Percentiles rank a stretch among this genome's conserved stretches.
Evolutionary conservation across 2,888 invertebrate species (phyloP).

Genomic region (Eumacrocentrus americanus): DNA sequence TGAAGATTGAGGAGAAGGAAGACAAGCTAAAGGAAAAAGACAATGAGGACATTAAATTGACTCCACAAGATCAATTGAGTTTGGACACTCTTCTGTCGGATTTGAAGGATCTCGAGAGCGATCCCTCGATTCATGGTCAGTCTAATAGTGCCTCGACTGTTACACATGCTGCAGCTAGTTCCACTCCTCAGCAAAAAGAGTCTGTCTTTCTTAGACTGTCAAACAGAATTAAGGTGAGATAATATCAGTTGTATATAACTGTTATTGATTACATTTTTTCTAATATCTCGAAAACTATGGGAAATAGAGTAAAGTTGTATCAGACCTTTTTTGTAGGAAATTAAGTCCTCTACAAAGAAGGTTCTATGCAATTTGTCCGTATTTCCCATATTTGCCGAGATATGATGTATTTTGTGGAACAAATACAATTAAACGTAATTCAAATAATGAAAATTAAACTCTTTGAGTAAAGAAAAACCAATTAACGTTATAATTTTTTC

Average conservation of each 20-base stretch:
- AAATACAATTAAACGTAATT: neutral
- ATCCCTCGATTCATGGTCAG: constrained; percentile 38
- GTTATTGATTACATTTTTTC: too few species aligned
- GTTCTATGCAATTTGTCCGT: too few species aligned
- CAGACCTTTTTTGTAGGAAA: too few species aligned
- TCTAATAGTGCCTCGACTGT: constrained; percentile 58
- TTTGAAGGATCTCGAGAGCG: constrained; percentile 56
- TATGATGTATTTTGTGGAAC: neutral
- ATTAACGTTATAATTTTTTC: neutral
- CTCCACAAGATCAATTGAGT: constrained; percentile 50
- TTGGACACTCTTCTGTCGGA: constrained; percentile 58
- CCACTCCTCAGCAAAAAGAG: constrained; percentile 74
- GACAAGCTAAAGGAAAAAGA: constrained; percentile 23
- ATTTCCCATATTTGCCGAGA: too few species aligned
- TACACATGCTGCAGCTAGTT: constrained; percentile 51
- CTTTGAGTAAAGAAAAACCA: too few species aligned
- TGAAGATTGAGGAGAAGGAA: constrained; percentile 28
- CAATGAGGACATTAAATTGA: constrained; percentile 45
- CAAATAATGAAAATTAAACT: neutral
- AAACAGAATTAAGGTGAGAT: constrained; percentile 87
- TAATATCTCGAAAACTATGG: too few species aligned
- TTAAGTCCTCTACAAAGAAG: neutral
- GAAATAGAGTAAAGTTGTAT: too few species aligned
- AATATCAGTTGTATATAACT: too few species aligned
- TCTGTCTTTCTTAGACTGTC: constrained; percentile 95